Evolutionary conservation across 2,888 invertebrate species (phyloP).

Genomic region (Phlogophora meticulosa): DNA sequence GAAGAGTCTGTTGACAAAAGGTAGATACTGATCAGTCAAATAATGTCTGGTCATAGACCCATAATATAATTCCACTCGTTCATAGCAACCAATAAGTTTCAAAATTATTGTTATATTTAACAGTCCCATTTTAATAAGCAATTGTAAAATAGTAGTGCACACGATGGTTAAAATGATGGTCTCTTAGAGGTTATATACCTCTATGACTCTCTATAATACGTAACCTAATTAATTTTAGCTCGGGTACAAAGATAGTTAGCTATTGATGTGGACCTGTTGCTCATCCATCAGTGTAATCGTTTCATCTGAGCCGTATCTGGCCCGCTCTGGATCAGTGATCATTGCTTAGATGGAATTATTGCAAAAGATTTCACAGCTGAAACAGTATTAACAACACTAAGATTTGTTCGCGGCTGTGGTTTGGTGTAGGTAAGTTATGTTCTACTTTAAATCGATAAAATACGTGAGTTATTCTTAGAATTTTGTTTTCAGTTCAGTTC

Average conservation of each 20-base stretch:
- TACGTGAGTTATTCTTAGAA: slow-evolving; percentile 40
- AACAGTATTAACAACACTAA: background rate
- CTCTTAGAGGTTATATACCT: too few relatives aligned
- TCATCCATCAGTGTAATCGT: background rate
- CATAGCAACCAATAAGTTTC: too few relatives aligned
- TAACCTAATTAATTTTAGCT: background rate
- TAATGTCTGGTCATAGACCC: too few relatives aligned
- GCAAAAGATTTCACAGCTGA: background rate
- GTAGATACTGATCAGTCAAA: too few relatives aligned
- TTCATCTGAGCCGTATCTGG: slow-evolving; percentile 10
- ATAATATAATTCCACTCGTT: too few relatives aligned
- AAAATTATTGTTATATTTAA: too few relatives aligned
- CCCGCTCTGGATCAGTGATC: background rate
- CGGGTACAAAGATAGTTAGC: background rate
- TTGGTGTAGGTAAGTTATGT: slow-evolving; percentile 8
- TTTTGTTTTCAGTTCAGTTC: slow-evolving; percentile 42
- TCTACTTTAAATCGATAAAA: slow-evolving; percentile 54
- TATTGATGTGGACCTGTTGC: slow-evolving; percentile 2
- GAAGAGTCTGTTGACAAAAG: too few relatives aligned
- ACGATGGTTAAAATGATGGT: too few relatives aligned
- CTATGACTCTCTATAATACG: too few relatives aligned
- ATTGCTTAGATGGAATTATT: background rate
- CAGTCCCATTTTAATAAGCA: too few relatives aligned
- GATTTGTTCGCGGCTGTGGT: slow-evolving; percentile 34
- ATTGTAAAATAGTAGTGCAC: too few relatives aligned